A percentile compares a stretch with the other conserved stretches of the same genome.
phyloP scores from a whole-genome alignment of 2,797 vertebrate species.

The Eulemur albifrons region DNA sequence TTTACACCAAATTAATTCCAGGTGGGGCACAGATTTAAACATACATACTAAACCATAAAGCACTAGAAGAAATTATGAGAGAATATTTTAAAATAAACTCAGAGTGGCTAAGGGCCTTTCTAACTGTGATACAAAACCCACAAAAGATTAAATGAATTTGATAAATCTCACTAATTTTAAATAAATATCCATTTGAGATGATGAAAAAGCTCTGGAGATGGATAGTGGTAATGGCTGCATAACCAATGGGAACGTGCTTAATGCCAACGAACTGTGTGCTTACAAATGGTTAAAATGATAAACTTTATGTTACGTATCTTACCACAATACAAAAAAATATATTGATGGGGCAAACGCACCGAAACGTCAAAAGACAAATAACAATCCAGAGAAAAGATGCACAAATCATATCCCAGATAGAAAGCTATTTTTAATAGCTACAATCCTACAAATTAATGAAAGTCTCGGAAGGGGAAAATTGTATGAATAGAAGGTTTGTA shows the following conservation, averaged over 20 bases:
- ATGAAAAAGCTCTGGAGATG: neutral
- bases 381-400: neutral
- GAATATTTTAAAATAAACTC: constrained; percentile 12
- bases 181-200: neutral
- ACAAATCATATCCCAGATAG: neutral
- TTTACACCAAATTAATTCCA: neutral
- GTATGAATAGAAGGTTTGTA: neutral
- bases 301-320: neutral
- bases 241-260: neutral
- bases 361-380: constrained; percentile 40
- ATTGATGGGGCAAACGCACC: neutral
- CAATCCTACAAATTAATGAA: neutral
- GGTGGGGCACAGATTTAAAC: neutral
- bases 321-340: neutral
- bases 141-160: neutral
- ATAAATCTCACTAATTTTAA: neutral
- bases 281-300: neutral
- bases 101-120: neutral
- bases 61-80: neutral
- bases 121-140: neutral
- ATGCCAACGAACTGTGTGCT: neutral
- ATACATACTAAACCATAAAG: neutral
- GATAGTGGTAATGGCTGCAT: neutral
- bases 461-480: neutral
- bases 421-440: neutral